Evolutionary conservation across 2,888 invertebrate species (phyloP).

Genomic region (Nymphalis urticae): DNA sequence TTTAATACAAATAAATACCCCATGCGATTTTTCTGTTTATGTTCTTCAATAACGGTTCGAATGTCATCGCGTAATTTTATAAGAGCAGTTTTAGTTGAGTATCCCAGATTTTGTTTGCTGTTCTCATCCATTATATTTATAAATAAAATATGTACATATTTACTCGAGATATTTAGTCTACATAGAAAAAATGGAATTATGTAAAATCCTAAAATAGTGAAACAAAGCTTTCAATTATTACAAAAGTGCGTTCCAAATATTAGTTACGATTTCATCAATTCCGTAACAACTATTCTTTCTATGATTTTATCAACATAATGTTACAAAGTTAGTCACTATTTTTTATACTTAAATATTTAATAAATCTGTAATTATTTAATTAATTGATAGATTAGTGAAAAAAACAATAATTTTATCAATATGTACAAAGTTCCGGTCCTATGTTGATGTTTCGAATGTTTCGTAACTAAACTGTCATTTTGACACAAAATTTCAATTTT

Average conservation of each 20-base stretch:
- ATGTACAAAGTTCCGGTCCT: too few relatives aligned
- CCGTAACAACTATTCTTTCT: too few relatives aligned
- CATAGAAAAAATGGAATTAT: slow-evolving; percentile 18
- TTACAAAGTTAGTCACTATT: too few relatives aligned
- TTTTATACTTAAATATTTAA: too few relatives aligned
- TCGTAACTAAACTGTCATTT: too few relatives aligned
- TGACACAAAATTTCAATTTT: too few relatives aligned
- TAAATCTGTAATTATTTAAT: too few relatives aligned
- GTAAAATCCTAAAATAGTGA: slow-evolving; percentile 18
- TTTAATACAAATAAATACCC: slow-evolving; percentile 53
- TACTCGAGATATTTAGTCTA: slow-evolving; percentile 9
- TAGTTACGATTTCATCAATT: too few relatives aligned
- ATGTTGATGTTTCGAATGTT: too few relatives aligned
- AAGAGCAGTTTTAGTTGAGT: slow-evolving; percentile 86
- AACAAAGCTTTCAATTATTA: neutral
- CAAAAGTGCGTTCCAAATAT: neutral
- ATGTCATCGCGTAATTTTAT: slow-evolving; percentile 87
- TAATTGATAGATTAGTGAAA: too few relatives aligned
- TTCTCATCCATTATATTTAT: slow-evolving; percentile 57
- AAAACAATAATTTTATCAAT: too few relatives aligned
- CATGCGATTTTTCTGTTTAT: slow-evolving; percentile 80
- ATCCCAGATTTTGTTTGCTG: slow-evolving; percentile 72
- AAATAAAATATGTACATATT: slow-evolving; percentile 26
- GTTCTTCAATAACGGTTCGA: slow-evolving; percentile 82
- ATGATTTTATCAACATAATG: too few relatives aligned